Evolutionary conservation across 2,113 vertebrate genomes (phyloP).

Genomic region (Archilochus colubris): DNA sequence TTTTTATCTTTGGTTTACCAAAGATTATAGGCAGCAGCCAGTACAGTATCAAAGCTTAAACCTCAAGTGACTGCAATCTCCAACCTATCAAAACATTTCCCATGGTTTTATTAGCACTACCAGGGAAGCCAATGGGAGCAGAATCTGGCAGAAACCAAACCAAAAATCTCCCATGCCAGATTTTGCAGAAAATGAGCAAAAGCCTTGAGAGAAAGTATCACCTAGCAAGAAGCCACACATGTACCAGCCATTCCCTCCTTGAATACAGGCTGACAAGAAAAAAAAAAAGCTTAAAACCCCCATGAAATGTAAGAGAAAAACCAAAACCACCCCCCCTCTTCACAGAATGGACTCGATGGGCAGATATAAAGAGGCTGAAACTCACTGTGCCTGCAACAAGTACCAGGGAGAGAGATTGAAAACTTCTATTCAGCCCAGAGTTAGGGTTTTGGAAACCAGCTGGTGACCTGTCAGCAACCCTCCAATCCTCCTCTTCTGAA

Average conservation of each 20-base stretch:
- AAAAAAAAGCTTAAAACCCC: background rate
- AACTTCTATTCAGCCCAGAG: background rate
- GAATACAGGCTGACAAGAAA: background rate
- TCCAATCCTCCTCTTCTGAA: background rate
- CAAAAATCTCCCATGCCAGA: background rate
- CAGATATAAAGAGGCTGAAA: background rate
- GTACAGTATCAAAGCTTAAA: constrained; percentile 27
- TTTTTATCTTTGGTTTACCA: constrained; percentile 52
- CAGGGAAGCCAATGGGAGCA: constrained; percentile 10
- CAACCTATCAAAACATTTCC: constrained; percentile 32
- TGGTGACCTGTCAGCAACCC: background rate
- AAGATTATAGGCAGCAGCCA: constrained; percentile 39
- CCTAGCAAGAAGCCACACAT: background rate
- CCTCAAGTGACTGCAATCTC: constrained; percentile 18
- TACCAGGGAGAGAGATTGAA: background rate
- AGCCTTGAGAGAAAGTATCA: background rate
- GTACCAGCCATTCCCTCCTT: background rate
- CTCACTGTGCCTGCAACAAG: background rate
- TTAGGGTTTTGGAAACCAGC: background rate
- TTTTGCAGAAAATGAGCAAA: background rate
- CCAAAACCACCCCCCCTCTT: background rate
- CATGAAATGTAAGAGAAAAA: background rate
- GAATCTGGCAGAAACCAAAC: background rate
- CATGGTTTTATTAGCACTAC: constrained; percentile 53
- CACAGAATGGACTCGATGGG: background rate